Conservation (phyloP, 2,797 vertebrate genomes). For the Spinibarbus caldwelli region DNA sequence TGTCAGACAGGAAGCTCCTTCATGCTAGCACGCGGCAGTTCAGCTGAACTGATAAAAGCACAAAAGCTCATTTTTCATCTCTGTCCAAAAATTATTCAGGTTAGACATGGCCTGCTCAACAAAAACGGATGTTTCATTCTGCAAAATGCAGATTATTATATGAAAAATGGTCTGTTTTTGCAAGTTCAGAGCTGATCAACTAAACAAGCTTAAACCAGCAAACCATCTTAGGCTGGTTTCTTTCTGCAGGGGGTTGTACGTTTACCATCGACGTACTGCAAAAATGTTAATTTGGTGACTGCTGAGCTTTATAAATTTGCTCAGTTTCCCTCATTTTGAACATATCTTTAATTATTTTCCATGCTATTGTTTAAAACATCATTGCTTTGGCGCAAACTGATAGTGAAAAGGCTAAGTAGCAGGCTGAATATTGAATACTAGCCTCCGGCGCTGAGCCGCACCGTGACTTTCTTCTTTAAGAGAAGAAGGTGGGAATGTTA, state of each 20-base stretch:
- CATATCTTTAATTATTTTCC: background rate
- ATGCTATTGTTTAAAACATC: slow-evolving; percentile 28
- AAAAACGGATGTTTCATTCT: slow-evolving; percentile 20
- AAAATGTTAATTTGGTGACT: background rate
- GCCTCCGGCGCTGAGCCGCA: slow-evolving; percentile 1
- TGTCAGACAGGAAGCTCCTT: background rate
- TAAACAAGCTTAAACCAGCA: background rate
- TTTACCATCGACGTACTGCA: background rate
- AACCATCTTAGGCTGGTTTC: background rate
- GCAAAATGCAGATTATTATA: slow-evolving; percentile 29
- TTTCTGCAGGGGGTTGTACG: background rate
- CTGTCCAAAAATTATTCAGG: slow-evolving; percentile 54
- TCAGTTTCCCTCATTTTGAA: background rate
- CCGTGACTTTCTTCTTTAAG: background rate
- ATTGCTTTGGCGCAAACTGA: background rate
- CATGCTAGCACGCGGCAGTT: background rate
- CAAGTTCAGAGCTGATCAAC: background rate
- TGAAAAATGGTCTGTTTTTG: background rate
- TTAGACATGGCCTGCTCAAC: slow-evolving; percentile 63
- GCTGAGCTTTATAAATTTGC: slow-evolving; percentile 21
- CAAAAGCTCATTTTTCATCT: slow-evolving; percentile 68
- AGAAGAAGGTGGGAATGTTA: slow-evolving; percentile 57
- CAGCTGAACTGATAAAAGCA: slow-evolving; percentile 20
- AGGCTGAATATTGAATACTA: slow-evolving; percentile 16
- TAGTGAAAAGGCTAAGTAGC: background rate